Base-by-base conservation (phyloP, 2,888 invertebrate species). In the Candidula unifasciata region DNA sequence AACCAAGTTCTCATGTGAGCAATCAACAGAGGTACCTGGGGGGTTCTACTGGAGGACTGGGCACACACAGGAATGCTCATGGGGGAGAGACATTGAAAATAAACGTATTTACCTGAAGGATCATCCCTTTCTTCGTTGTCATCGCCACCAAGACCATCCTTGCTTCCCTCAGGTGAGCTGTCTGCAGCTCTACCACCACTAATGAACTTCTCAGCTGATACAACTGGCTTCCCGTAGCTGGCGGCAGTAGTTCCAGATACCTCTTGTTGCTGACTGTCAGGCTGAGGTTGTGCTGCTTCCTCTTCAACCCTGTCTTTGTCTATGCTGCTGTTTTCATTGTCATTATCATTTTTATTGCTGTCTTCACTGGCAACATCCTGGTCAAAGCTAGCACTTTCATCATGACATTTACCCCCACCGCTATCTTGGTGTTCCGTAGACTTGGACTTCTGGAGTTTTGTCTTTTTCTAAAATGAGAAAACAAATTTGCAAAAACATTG, bases 161-260 rank as follows among this genome's bases (percentile, higher is more conserved):
- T 85, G 21, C 84, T 81, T 27, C 84, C 84, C 21, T 81, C 80
- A 30, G 80, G 84, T 8, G 80, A 76, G 52, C 80, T 84, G 60
- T 80, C 76, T 30, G 24, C 79, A 27, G 69, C n/a, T 69, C 80
- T 80, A 13, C 69, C 27, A 37, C 44, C 30, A 8, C 69, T 2
- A 21, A 52, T 33, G 5, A 24, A 52, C 10, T 54, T 18, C 44
- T 54, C 13, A 37, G 24, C 57, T 6, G 35, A 64, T 35, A 35
- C 16, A 27, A 3, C 27, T 6, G n/a, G 18, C n/a, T 35, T 54
- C 16, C 44, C 33, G 5, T 30, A 0, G 16, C 24, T 35, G 35
- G 77, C 10, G 3, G 57, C 60, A n/a, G 1, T 35, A 1, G 8
- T 2, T 64, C 57, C 21, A 10, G 77, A 24, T 24, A 5, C 10